Base-by-base conservation (phyloP, 2,113 vertebrate species). In the Varanus komodoensis region DNA sequence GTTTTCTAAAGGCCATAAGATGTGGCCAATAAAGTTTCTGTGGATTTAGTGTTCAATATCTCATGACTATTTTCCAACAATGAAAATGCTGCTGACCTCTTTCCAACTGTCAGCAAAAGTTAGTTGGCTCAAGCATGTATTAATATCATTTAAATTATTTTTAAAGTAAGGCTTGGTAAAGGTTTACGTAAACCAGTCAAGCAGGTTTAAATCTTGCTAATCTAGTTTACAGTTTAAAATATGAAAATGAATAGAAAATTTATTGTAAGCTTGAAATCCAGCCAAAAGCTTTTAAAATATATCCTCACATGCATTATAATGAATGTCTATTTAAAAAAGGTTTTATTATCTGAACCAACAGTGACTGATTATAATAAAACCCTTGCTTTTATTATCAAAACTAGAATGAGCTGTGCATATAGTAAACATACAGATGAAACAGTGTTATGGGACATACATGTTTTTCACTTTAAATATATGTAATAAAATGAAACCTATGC, bases 41-140 rank as follows among this genome's bases (percentile, higher is more conserved):
- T 88, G 61, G 61, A 83, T 87, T 88, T 91, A 84, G 29, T 27
- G 64, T 73, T 91, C 77, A 80, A n/a, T 90, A 61, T 81, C 64
- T 81, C 78, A 91, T 94, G 87, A 48, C 61, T 69, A 80, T 61
- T 93, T 89, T 87, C 80, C 89, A 89, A 87, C 61, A 91, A 64
- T 29, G 44, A 50, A 88, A 80, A 11, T 17, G 61, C 44, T 1
- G 23, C 82, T 0, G 15, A 87, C 44, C 89, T 68, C 84, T 94
- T 82, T 90, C 71, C 85, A 89, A 89, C 57, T 61, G 84, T 82
- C 57, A 83, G 57, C 73, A 92, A 61, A 87, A 92, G 38, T 82
- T 89, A 92, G 89, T 23, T 89, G 78, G 61, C 92, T 92, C 83
- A 89, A 67, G 34, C 38, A 82, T 75, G 48, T 93, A 89, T 48